These are phyloP conservation scores for Salarias fasciatus DNA, from an alignment of 2,797 vertebrate species.

Conservation along the genomic window DNA sequence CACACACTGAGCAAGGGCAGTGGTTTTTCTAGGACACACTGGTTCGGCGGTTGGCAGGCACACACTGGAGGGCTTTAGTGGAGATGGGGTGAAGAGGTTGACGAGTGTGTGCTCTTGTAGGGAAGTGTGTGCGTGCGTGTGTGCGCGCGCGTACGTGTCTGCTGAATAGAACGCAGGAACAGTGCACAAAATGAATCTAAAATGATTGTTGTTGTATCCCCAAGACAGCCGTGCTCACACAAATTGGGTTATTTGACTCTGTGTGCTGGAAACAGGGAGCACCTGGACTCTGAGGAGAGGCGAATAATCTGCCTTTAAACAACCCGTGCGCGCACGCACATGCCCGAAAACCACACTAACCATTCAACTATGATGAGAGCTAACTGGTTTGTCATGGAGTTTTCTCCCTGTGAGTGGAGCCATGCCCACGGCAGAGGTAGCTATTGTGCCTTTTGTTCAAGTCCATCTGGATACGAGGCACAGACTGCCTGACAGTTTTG, in stretches of 20 bases:
- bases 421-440: slow-evolving; percentile 29
- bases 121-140: slow-evolving; percentile 3
- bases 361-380: slow-evolving; percentile 47
- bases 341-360: slow-evolving; percentile 12
- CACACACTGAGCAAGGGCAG: slow-evolving; percentile 64
- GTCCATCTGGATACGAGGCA: slow-evolving; percentile 39
- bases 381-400: slow-evolving; percentile 56
- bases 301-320: slow-evolving; percentile 49
- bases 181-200: slow-evolving; percentile 41
- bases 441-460: slow-evolving; percentile 44
- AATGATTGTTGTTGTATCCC: slow-evolving; percentile 40
- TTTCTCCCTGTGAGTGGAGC: slow-evolving; percentile 32
- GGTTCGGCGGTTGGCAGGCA: slow-evolving; percentile 51
- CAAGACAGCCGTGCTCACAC: slow-evolving; percentile 20
- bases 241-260: slow-evolving; percentile 34
- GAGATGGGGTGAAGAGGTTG: slow-evolving; percentile 44
- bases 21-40: slow-evolving; percentile 68
- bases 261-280: slow-evolving; percentile 26
- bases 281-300: slow-evolving; percentile 46
- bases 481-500: slow-evolving; percentile 21
- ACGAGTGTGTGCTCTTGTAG: slow-evolving; percentile 7
- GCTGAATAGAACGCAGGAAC: slow-evolving; percentile 5
- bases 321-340: slow-evolving; percentile 28
- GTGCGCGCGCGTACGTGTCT: slow-evolving; percentile 12
- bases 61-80: slow-evolving; percentile 37